Conservation (phyloP, 2,797 vertebrate species). For the Lerista edwardsae region DNA sequence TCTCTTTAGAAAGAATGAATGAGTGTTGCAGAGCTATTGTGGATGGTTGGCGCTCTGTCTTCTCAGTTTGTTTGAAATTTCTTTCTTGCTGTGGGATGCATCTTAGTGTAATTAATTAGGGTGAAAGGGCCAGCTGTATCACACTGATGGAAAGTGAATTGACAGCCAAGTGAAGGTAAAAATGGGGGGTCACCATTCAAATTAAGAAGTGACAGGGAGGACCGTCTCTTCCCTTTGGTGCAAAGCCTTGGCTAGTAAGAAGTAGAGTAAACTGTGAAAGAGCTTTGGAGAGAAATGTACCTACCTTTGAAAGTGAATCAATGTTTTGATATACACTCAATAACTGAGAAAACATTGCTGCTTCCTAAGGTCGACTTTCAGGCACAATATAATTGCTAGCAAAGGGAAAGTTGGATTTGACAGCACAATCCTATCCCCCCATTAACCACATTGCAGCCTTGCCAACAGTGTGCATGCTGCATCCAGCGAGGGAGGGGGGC, state of each 20-base stretch:
- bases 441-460: too few species aligned
- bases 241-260: background rate
- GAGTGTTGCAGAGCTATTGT: background rate
- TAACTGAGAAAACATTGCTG: background rate
- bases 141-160: background rate
- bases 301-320: background rate
- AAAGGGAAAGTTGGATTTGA: too few species aligned
- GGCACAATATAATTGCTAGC: background rate
- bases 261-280: background rate
- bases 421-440: too few species aligned
- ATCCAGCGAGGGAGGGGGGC: too few species aligned
- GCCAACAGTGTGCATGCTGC: too few species aligned
- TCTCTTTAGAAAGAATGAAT: slow-evolving; percentile 31
- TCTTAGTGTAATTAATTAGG: slow-evolving; percentile 16
- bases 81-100: background rate
- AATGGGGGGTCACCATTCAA: background rate
- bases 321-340: background rate
- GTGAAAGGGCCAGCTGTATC: background rate
- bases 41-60: background rate
- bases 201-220: slow-evolving; percentile 12
- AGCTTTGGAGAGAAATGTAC: background rate
- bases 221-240: background rate
- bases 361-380: background rate
- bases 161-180: background rate
- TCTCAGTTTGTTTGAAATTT: background rate